Evolutionary conservation across 2,113 vertebrate species (phyloP), one percentile per base, ranked within the genome.

Genomic region (Pelecanus crispus): DNA sequence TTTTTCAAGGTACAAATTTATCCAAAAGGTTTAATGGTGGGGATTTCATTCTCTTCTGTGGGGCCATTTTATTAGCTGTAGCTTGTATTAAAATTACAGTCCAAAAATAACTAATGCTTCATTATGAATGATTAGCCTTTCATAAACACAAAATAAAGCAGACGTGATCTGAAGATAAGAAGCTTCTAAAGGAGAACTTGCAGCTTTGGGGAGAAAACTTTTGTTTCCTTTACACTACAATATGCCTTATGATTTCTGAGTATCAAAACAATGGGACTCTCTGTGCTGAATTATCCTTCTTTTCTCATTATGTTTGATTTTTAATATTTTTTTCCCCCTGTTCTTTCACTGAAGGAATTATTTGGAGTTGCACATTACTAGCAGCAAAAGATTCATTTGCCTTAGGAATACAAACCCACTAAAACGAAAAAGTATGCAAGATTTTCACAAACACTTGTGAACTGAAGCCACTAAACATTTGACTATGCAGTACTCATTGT

Each of bases 301-400:
- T 82, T 94, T 91, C 77, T 91, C 55, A 90, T 94, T 80, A 91
- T 65, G 25, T 77, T 53, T 90, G 40, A 80, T 79, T 96, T 95
- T 95, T 90, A 90, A 85, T 75, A 56, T 21, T 31, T 1, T 7
- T 32, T 85, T 58, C 10, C 3, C 20, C 20, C 28, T 49, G 8
- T 61, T 75, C 28, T 77, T 93, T 82, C n/a, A 38, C 7, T 89
- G 25, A 68, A 62, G 66, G 40, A 95, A 53, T 79, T 90, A 80
- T 72, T 68, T 86, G n/a, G 36, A 94, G 19, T 26, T 91, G 4
- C 45, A 74, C 8, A 28, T 58, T 65, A 7, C n/a, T 92, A 79
- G 56, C 20, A 61, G 49, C 18, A 45, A 36, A 72, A 62, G 15
- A 71, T 78, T 66, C 6, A 42, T 88, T 89, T 92, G 13, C 31